phyloP scores from a whole-genome alignment of 1,140 invertebrate species.

The Ostrea edulis region DNA sequence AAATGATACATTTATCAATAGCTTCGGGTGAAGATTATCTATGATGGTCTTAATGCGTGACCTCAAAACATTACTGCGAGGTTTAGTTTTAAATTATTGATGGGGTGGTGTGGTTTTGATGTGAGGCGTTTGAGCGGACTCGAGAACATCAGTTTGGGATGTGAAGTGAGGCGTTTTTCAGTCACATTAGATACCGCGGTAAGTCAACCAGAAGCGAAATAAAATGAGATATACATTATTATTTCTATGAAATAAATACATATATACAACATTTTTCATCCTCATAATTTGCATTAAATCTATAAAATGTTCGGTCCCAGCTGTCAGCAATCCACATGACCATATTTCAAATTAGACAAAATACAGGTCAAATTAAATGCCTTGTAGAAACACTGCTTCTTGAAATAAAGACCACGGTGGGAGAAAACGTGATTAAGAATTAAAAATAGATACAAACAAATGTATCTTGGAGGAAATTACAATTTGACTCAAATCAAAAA shows the following conservation, averaged over 20 bases:
- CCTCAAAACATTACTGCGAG: not conserved
- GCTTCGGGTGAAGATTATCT: not conserved
- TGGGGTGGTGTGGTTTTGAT: not conserved
- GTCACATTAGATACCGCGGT: too few relatives aligned
- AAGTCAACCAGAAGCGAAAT: too few relatives aligned
- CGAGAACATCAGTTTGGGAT: not conserved
- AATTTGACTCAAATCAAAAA: not conserved
- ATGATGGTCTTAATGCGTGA: not conserved
- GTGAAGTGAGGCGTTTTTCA: too few relatives aligned
- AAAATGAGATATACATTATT: too few relatives aligned
- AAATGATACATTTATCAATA: conserved; percentile 3
- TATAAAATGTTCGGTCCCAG: too few relatives aligned
- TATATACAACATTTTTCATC: too few relatives aligned
- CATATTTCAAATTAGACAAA: too few relatives aligned
- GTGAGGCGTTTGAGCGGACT: not conserved
- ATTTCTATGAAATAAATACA: too few relatives aligned
- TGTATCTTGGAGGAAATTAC: not conserved
- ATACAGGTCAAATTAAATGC: too few relatives aligned
- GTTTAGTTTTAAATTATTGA: not conserved
- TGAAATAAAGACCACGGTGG: not conserved
- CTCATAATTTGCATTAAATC: too few relatives aligned
- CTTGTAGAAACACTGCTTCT: not conserved
- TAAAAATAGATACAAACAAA: conserved; percentile 9
- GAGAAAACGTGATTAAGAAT: conserved; percentile 9
- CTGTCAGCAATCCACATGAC: too few relatives aligned